Percentiles rank a stretch among this genome's conserved stretches.
phyloP scores from a whole-genome alignment of 1,140 invertebrate genomes.

The Lordiphosa clarofinis region DNA sequence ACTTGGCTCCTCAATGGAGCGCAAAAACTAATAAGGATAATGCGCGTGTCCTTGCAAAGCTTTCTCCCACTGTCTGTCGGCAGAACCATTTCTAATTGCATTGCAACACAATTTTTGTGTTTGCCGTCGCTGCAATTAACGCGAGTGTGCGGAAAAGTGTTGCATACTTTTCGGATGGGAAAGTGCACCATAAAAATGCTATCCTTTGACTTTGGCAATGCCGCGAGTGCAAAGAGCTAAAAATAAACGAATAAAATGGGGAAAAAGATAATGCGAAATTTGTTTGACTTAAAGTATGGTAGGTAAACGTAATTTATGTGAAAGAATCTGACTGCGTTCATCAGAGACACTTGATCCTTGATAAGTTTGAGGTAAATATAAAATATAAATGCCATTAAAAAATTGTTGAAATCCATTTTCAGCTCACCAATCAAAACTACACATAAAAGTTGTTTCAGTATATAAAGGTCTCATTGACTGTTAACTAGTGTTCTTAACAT shows the following conservation, averaged over 20 bases:
- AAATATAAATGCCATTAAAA: no score
- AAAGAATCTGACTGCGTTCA: no score
- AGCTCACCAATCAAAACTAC: no score
- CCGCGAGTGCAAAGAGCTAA: no score
- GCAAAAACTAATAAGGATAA: slow-evolving; percentile 59
- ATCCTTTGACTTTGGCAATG: slow-evolving; percentile 16
- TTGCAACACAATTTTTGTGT: slow-evolving; percentile 55
- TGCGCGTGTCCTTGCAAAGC: slow-evolving; percentile 21
- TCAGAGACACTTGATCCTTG: no score
- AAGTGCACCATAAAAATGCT: slow-evolving; percentile 32
- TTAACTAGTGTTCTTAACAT: no score
- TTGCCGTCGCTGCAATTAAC: slow-evolving; percentile 46
- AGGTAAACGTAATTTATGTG: no score
- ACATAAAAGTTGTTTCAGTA: no score
- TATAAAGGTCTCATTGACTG: no score
- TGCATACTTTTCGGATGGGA: slow-evolving; percentile 9
- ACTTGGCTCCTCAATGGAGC: slow-evolving; percentile 40
- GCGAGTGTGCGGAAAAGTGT: slow-evolving; percentile 37
- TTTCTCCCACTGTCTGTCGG: background rate
- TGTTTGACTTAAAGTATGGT: no score
- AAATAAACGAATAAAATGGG: slow-evolving; percentile 39
- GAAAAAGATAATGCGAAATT: background rate
- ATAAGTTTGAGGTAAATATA: no score
- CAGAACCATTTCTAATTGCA: slow-evolving; percentile 51
- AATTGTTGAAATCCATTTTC: no score